A percentile compares a stretch with the other conserved stretches of the same genome.
phyloP scores from a whole-genome alignment of 35 echinoderm and acorn worm species.

The Ophiothrix spiculata region DNA sequence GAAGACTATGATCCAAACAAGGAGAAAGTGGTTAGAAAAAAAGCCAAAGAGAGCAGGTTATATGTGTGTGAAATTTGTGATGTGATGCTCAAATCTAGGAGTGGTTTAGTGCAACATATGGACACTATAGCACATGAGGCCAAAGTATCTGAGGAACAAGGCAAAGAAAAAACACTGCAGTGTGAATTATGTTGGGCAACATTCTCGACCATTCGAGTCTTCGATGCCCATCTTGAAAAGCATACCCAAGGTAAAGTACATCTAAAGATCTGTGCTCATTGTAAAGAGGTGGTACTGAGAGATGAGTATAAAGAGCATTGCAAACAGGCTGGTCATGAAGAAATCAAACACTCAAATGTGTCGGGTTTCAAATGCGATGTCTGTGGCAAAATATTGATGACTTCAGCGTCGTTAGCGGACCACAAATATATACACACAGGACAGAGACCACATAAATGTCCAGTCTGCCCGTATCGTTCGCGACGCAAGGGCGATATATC shows the following conservation, averaged over 20 bases:
- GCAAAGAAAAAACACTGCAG: background rate
- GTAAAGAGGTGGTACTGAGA: background rate
- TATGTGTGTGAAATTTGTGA: background rate
- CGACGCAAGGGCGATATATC: conserved; percentile 58
- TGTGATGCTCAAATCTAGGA: background rate
- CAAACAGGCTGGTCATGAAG: background rate
- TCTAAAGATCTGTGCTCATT: background rate
- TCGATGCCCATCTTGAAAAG: background rate
- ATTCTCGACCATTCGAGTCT: background rate
- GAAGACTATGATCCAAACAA: no score
- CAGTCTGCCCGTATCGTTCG: conserved; percentile 46
- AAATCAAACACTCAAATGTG: background rate
- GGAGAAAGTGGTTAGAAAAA: no score
- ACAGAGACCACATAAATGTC: conserved; percentile 67
- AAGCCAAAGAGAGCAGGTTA: no score
- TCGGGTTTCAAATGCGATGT: background rate
- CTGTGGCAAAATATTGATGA: background rate
- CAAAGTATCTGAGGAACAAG: background rate
- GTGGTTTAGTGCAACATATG: background rate
- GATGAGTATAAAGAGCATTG: background rate
- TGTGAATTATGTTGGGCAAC: background rate
- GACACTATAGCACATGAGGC: background rate
- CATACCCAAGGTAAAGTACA: background rate
- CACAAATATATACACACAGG: conserved; percentile 75
- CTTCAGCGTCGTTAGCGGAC: background rate